Percentiles rank a stretch among this genome's conserved stretches.
Evolutionary conservation across 1,140 invertebrate species (phyloP).

Genomic region (Nasonia giraulti): DNA sequence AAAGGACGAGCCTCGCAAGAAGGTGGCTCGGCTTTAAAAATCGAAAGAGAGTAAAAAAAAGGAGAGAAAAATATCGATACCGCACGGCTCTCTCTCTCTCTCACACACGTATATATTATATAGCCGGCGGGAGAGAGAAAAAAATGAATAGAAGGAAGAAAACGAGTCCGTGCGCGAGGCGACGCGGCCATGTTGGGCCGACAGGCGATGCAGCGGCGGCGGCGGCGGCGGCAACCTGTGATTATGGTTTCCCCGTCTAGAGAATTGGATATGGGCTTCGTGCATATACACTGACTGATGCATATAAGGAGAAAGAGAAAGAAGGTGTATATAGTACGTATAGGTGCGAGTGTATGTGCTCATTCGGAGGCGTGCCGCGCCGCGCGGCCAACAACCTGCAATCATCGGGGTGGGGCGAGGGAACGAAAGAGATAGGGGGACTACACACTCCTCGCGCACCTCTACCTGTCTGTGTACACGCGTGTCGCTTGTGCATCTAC

Average conservation of each 20-base stretch:
- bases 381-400: conserved; percentile 66
- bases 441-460: conserved; percentile 36
- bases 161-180: conserved; percentile 45
- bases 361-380: conserved; percentile 68
- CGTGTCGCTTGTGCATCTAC: not conserved
- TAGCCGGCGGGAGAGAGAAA: conserved; percentile 41
- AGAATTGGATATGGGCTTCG: conserved; percentile 68
- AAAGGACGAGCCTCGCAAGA: not conserved
- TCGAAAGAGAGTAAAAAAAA: not conserved
- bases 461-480: too few relatives aligned
- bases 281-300: conserved; percentile 48
- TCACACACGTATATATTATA: conserved; percentile 40
- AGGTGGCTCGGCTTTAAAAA: not conserved
- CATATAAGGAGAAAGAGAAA: conserved; percentile 37
- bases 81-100: not conserved
- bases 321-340: not conserved
- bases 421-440: conserved; percentile 21
- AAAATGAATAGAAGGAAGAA: not conserved
- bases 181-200: conserved; percentile 66
- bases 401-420: conserved; percentile 72
- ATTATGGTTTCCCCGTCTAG: conserved; percentile 70
- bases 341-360: conserved; percentile 42
- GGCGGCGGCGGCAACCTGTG: conserved; percentile 66
- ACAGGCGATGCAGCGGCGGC: conserved; percentile 60
- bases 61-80: conserved; percentile 33